Evolutionary conservation across 2,797 vertebrate species (phyloP).

Genomic region (Trachurus trachurus): DNA sequence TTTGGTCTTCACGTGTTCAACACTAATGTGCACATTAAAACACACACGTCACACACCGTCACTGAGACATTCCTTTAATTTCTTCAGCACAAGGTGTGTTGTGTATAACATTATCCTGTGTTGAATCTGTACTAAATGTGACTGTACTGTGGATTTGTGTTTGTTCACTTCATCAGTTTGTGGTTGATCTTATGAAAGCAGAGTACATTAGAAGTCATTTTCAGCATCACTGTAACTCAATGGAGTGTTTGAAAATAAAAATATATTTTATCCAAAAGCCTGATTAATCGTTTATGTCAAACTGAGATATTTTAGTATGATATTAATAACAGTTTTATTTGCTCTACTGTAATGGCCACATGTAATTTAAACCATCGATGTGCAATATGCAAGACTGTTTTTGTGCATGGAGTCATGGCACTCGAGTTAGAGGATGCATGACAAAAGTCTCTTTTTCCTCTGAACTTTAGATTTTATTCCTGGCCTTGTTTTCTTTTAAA

Average conservation of each 20-base stretch:
- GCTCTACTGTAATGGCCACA: constrained; percentile 3
- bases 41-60: neutral
- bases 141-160: constrained; percentile 5
- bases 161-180: constrained; percentile 1
- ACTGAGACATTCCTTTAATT: neutral
- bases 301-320: neutral
- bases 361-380: neutral
- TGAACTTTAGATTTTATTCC: neutral
- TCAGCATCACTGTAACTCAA: constrained; percentile 11
- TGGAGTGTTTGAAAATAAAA: constrained; percentile 37
- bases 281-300: neutral
- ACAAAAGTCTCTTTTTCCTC: constrained; percentile 5
- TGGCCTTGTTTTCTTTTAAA: neutral
- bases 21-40: neutral
- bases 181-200: neutral
- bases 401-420: constrained; percentile 2
- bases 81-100: neutral
- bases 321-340: neutral
- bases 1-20: neutral
- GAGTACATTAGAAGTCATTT: neutral
- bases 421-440: constrained; percentile 6
- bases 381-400: neutral
- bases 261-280: constrained; percentile 14
- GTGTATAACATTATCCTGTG: neutral
- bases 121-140: constrained; percentile 11